Percentiles rank a stretch among this genome's conserved stretches.
Evolutionary conservation across 2,888 invertebrate species (phyloP).

Genomic region (Pachycephus smyrnensis): DNA sequence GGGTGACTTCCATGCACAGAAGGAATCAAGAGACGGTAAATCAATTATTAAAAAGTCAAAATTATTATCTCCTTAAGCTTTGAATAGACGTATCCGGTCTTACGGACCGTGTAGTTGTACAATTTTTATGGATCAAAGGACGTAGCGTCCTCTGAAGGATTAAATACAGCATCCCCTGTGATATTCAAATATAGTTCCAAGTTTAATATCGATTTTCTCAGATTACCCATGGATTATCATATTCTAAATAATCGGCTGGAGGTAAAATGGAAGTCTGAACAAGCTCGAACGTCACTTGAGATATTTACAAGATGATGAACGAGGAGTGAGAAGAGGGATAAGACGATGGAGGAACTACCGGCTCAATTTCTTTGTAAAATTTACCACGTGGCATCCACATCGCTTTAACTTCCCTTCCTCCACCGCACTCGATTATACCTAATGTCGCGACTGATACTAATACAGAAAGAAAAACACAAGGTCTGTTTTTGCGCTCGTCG

Average conservation of each 20-base stretch:
- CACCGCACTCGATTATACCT: background rate
- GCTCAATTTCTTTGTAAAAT: background rate
- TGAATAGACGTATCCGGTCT: background rate
- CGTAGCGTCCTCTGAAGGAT: too few species aligned
- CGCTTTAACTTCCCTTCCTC: background rate
- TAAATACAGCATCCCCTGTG: background rate
- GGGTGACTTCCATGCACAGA: conserved; percentile 66
- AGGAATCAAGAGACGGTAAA: conserved; percentile 64
- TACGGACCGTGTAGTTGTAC: background rate
- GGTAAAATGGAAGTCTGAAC: background rate
- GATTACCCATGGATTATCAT: background rate
- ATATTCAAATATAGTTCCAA: background rate
- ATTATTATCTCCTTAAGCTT: background rate
- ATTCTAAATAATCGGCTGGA: background rate
- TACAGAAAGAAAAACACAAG: background rate
- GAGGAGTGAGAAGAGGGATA: background rate
- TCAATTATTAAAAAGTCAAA: conserved; percentile 8
- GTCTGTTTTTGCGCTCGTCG: background rate
- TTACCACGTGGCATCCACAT: background rate
- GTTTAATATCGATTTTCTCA: background rate
- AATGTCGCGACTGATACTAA: background rate
- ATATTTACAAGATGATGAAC: background rate
- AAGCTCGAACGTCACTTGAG: background rate
- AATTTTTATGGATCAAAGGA: too few species aligned
- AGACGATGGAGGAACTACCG: background rate